Base-by-base conservation (phyloP, 2,113 vertebrate genomes). In the Callorhinus ursinus region DNA sequence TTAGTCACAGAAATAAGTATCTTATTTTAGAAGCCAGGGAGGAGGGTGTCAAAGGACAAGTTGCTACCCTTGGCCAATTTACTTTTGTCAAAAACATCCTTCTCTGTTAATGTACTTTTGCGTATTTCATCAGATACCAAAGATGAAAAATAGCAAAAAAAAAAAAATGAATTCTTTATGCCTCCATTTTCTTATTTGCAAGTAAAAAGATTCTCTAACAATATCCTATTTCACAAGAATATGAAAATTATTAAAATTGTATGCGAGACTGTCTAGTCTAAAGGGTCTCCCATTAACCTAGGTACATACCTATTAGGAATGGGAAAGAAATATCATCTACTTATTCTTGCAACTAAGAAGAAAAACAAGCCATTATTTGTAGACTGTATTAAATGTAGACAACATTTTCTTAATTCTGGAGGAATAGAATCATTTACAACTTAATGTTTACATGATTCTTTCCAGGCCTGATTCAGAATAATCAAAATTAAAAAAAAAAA, bases 21-120 rank as follows among this genome's bases (percentile, higher is more conserved):
- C 72, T 96, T 86, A 90, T 69, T 95, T 97, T 90, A 96, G 89
- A 90, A 90, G 65, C n/a, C 59, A 93, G 46, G 65, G n/a, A 96
- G 93, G 76, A 93, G 33, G 71, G 36, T 96, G 67, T 82, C 74
- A 93, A 14, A 71, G 28, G 42, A 96, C n/a, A 96, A 84, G 74
- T 19, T 83, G 89, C 63, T 67, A 94, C 33, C 14, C 65, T 93
- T 82, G 21, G 65, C 53, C 57, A 86, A 83, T 90, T 90, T 82
- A 90, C 55, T n/a, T 92, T n/a, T 46, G 36, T 74, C 46, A 86
- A 89, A 90, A 93, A 65, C 65, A 95, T 61, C 5, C 42, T 96
- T 93, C 77, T 49, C 22, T 46, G 72, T 4, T 96, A 83, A 88
- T 24, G 15, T 46, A 88, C 11, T 94, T 96, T n/a, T 65, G 39